These are phyloP conservation scores for Lepilemur septentrionalis DNA, from an alignment of 2,797 vertebrate genomes.

Conservation along the genomic window DNA sequence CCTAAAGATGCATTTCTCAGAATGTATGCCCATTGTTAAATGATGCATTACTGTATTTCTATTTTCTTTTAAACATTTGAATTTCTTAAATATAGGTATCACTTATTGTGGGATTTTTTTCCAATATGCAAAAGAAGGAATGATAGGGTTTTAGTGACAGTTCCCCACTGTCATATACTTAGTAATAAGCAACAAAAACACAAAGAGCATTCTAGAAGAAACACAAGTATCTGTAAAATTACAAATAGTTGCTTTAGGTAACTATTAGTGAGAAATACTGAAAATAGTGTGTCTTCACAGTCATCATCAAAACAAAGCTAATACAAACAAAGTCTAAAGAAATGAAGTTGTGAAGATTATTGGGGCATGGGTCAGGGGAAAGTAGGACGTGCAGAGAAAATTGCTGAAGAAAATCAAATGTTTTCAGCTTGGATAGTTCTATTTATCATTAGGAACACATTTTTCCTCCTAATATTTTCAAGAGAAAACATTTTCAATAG, in stretches of 20 bases:
- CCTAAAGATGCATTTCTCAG: neutral
- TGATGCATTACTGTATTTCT: neutral
- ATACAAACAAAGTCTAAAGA: neutral
- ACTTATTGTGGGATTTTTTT: neutral
- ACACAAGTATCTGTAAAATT: conserved; percentile 15
- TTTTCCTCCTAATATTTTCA: conserved; percentile 27
- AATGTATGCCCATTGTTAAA: neutral
- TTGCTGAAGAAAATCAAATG: neutral
- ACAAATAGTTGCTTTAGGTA: neutral
- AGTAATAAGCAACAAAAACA: neutral
- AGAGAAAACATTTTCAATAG: conserved; percentile 12
- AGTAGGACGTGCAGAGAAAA: neutral
- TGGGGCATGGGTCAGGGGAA: rapidly evolving
- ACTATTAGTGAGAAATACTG: conserved; percentile 27
- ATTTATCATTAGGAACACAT: neutral
- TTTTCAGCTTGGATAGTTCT: conserved; percentile 17
- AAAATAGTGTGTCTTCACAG: neutral
- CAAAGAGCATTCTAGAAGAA: conserved; percentile 32
- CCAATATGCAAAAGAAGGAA: neutral
- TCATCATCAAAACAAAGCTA: neutral
- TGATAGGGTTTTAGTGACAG: neutral
- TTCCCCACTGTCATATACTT: neutral
- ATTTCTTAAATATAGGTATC: conserved; percentile 19
- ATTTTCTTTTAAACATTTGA: conserved; percentile 19
- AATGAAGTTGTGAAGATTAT: neutral